These are phyloP conservation scores for Noturus placidus DNA, from an alignment of 2,113 vertebrate species.

Conservation along the genomic window DNA sequence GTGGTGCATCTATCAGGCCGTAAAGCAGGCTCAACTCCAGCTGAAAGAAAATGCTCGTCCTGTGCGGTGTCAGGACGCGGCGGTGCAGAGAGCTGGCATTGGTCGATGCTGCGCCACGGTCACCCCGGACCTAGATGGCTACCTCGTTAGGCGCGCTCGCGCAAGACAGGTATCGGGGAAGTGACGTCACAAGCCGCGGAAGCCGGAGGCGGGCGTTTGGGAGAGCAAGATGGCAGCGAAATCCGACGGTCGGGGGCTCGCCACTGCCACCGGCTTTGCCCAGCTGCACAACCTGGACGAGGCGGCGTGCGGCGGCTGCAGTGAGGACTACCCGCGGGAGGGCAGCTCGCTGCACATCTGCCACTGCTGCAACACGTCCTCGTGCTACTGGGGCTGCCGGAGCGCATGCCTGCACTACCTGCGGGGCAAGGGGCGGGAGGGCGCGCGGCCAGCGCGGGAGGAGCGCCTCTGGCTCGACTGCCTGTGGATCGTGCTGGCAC, in stretches of 20 bases:
- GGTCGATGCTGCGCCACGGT: conserved; percentile 57
- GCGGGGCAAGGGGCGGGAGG: conserved; percentile 75
- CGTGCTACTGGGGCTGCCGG: conserved; percentile 96
- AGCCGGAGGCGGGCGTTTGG: conserved; percentile 78
- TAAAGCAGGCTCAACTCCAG: neutral
- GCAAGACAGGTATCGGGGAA: conserved; percentile 80
- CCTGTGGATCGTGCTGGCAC: conserved; percentile 94
- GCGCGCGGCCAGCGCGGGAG: conserved; percentile 67
- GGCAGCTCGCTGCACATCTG: conserved; percentile 95
- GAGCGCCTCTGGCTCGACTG: conserved; percentile 95
- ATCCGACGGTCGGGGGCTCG: conserved; percentile 91
- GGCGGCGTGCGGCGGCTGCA: conserved; percentile 78
- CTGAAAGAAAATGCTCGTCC: conserved; percentile 59
- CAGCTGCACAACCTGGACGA: conserved; percentile 97
- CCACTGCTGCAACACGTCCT: conserved; percentile 96
- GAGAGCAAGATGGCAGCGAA: conserved; percentile 94
- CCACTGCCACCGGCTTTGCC: conserved; percentile 88
- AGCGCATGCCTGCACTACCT: conserved; percentile 90
- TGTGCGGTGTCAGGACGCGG: conserved; percentile 58
- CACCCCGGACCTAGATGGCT: conserved; percentile 73
- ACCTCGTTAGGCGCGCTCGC: conserved; percentile 71
- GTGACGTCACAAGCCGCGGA: conserved; percentile 80
- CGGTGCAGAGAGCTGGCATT: conserved; percentile 53
- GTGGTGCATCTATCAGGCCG: neutral
- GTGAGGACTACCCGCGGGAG: conserved; percentile 78